A percentile compares a stretch with the other conserved stretches of the same genome.
Evolutionary conservation across 2,888 invertebrate genomes (phyloP).

Genomic region (Microctonus aethiopoides): DNA sequence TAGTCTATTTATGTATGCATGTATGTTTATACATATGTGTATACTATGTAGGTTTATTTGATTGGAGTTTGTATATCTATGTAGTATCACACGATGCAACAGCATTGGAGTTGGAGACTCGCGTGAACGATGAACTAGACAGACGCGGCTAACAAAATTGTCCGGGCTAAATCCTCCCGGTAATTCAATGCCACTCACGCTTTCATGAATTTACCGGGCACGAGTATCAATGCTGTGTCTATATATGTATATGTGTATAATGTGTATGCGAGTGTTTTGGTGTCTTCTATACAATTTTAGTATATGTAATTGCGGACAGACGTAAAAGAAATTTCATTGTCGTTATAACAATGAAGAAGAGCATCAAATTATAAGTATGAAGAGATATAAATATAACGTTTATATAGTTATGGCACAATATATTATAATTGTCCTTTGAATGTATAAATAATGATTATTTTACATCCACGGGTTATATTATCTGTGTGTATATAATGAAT

Average conservation of each 20-base stretch:
- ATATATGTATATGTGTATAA: constrained; percentile 19
- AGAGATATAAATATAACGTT: constrained; percentile 24
- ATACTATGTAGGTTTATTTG: constrained; percentile 14
- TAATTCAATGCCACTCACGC: constrained; percentile 50
- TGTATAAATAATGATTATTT: too few species aligned
- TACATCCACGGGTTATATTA: background rate
- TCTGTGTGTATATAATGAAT: constrained; percentile 2
- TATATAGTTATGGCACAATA: constrained; percentile 19
- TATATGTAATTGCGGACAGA: too few species aligned
- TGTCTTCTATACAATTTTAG: too few species aligned
- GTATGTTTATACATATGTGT: constrained; percentile 9
- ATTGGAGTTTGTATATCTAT: constrained; percentile 30
- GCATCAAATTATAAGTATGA: constrained; percentile 4
- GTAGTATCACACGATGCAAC: too few species aligned
- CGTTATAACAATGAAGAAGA: constrained; percentile 20
- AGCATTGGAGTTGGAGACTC: constrained; percentile 28
- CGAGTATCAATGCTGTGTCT: constrained; percentile 11
- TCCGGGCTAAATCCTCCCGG: constrained; percentile 44
- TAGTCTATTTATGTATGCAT: too few species aligned
- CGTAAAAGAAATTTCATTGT: too few species aligned
- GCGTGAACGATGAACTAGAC: constrained; percentile 37
- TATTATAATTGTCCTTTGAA: background rate
- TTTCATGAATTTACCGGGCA: constrained; percentile 25
- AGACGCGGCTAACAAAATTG: constrained; percentile 36
- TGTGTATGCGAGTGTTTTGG: constrained; percentile 20